Evolutionary conservation across 1,140 invertebrate species (phyloP).

Genomic region (Asbolus verrucosus): DNA sequence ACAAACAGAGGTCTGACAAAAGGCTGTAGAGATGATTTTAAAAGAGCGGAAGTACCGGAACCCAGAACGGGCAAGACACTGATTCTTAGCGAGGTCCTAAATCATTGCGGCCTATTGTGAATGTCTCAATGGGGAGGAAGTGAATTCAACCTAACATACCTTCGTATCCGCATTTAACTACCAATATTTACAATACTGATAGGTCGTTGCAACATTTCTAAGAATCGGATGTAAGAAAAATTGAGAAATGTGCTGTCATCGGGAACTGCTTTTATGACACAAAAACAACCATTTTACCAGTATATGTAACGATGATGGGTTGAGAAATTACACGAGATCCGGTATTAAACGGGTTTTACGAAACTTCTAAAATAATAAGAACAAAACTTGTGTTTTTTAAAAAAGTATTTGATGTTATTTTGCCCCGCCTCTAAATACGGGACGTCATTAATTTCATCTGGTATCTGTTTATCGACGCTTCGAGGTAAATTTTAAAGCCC

Average conservation of each 20-base stretch:
- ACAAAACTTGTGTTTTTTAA: conserved; percentile 41
- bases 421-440: conserved; percentile 50
- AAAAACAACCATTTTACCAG: conserved; percentile 27
- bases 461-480: conserved; percentile 52
- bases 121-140: conserved; percentile 53
- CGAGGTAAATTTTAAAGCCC: conserved; percentile 54
- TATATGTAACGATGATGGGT: conserved; percentile 15
- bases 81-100: conserved; percentile 51
- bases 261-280: conserved; percentile 9
- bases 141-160: conserved; percentile 48
- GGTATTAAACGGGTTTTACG: conserved; percentile 42
- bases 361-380: conserved; percentile 34
- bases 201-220: conserved; percentile 1
- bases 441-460: conserved; percentile 54
- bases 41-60: conserved; percentile 56
- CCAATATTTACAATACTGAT: conserved; percentile 37
- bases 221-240: conserved; percentile 18
- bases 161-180: conserved; percentile 37
- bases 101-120: conserved; percentile 49
- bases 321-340: conserved; percentile 22
- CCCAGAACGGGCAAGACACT: conserved; percentile 51
- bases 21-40: conserved; percentile 43
- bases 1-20: conserved; percentile 46
- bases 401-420: conserved; percentile 51
- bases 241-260: background rate